These are phyloP conservation scores for Aphis gossypii DNA, from an alignment of 1,140 invertebrate species.

Conservation along the genomic window DNA sequence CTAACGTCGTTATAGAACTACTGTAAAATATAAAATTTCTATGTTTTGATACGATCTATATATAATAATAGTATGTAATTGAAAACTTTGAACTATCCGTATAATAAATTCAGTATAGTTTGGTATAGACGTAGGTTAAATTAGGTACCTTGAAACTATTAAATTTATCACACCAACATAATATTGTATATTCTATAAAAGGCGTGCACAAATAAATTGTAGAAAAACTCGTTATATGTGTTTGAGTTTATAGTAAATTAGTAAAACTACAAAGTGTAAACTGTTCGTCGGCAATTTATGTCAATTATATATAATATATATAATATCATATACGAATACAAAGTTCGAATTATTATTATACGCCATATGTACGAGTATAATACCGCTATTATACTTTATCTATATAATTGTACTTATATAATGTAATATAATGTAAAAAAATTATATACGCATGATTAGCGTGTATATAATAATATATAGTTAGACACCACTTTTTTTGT, in stretches of 20 bases:
- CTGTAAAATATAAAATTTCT: not conserved
- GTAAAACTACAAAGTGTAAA: not conserved
- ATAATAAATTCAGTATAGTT: not conserved
- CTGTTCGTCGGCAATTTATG: not conserved
- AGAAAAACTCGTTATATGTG: conserved; percentile 22
- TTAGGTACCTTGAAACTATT: not conserved
- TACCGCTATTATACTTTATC: not conserved
- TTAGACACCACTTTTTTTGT: not conserved
- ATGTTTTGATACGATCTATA: too few relatives aligned
- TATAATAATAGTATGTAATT: not conserved
- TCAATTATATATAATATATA: conserved; percentile 28
- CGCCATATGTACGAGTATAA: not conserved
- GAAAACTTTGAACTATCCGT: not conserved
- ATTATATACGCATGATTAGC: not conserved
- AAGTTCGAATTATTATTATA: conserved; percentile 34
- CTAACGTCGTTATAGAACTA: not conserved
- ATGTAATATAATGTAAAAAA: not conserved
- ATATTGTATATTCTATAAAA: not conserved
- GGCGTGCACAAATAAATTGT: not conserved
- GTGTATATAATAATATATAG: not conserved
- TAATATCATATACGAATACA: conserved; percentile 6
- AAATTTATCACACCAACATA: not conserved
- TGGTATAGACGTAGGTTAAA: not conserved
- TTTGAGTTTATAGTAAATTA: not conserved
- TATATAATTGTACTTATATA: not conserved